A percentile compares a stretch with the other conserved stretches of the same genome.
phyloP scores from a whole-genome alignment of 2,797 vertebrate species.

The Sebastes matsubarae region DNA sequence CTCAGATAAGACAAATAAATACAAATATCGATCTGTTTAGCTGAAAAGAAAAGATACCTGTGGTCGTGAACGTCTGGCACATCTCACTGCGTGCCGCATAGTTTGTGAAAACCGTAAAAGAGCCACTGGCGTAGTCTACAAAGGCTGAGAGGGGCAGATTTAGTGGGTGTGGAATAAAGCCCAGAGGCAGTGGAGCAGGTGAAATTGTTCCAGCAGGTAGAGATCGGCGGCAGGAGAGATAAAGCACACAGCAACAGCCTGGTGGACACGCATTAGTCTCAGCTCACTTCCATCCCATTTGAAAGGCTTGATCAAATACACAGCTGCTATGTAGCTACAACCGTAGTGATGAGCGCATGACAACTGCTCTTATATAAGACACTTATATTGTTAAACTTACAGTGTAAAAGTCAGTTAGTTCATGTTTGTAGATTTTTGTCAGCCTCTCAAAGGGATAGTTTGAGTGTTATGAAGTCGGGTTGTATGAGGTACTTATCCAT shows the following conservation, averaged over 20 bases:
- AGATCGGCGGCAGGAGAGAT: conserved; percentile 71
- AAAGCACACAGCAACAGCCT: conserved; percentile 77
- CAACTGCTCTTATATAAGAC: background rate
- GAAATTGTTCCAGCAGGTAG: conserved; percentile 76
- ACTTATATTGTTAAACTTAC: background rate
- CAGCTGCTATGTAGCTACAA: background rate
- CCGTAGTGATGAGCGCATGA: background rate
- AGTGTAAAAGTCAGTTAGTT: background rate
- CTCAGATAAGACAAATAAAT: background rate
- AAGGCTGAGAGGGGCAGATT: conserved; percentile 34
- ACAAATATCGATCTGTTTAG: background rate
- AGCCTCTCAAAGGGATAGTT: background rate
- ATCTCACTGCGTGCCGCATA: background rate
- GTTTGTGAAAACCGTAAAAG: background rate
- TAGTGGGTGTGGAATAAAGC: conserved; percentile 73
- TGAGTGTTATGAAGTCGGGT: background rate
- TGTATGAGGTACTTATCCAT: background rate
- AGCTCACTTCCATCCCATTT: conserved; percentile 71
- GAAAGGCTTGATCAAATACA: conserved; percentile 44
- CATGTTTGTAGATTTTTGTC: background rate
- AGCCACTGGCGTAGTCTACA: background rate
- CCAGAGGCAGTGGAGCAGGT: conserved; percentile 74
- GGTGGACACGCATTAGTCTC: conserved; percentile 74
- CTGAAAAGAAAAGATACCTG: background rate
- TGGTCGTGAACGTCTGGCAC: background rate